Evolutionary conservation across 2,113 vertebrate genomes (phyloP), one percentile per base, ranked within the genome.

Genomic region (Leptobrachium ailaonicum): DNA sequence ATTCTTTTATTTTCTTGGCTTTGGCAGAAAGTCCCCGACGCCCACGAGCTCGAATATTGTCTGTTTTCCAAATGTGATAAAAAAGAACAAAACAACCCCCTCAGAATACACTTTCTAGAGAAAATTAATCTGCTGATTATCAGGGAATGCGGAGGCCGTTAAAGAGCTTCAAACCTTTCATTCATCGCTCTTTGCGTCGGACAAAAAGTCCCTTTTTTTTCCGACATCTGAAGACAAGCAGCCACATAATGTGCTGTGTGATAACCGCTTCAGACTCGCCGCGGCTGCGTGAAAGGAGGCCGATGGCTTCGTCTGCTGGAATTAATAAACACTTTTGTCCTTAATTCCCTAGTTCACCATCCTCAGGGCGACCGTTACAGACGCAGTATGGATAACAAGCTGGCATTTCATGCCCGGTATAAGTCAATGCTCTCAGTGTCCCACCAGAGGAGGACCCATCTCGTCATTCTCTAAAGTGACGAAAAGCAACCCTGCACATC

Each of bases 321-420:
- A 40, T 72, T 72, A 56, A 54, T 72, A 72, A 56, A 70, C 68
- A 32, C 43, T 70, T 5, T 54, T 54, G 20, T 72, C 70, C 70
- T 72, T 56, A 53, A 9, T 32, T 2, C 4, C 40, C 7, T 54
- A 5, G 45, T 7, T 32, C 32, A 2, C 47, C 8, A 56, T 72
- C 47, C 70, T 54, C 70, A 1, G 70, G 32, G 47, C 47, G 13
- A n/a, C 70, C 70, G n/a, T 47, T 8, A 42, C 70, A 72, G 50
- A 72, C 45, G 10, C 8, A 10, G 66, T 32, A 8, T 20, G 4
- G 44, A 71, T 71, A 71, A 69, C 67, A 69, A 43, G 42, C 10
- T 41, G 20, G 43, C 10, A 8, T 69, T 69, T 44, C 42, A 69
- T 69, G 67, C 12, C 9, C 5, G 20, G 20, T 32, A 32, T 32